Evolutionary conservation across 2,888 invertebrate genomes (phyloP).

Genomic region (Drosophila pseudotalamancana): DNA sequence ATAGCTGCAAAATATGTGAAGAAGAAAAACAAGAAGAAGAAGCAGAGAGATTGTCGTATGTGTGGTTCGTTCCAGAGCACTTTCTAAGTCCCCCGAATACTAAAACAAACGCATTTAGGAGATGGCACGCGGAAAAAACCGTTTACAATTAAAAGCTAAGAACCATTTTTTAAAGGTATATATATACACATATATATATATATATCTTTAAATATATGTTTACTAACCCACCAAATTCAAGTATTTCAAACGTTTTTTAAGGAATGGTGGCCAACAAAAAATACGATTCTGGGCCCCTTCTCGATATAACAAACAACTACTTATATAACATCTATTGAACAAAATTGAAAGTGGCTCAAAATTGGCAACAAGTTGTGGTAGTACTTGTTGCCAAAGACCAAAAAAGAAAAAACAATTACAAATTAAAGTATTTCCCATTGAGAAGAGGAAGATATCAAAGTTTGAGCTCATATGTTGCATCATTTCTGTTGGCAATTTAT

Average conservation of each 20-base stretch:
- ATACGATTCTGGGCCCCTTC: conserved; percentile 13
- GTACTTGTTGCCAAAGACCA: conserved; percentile 39
- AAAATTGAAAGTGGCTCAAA: conserved; percentile 23
- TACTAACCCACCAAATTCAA: conserved; percentile 81
- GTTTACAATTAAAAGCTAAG: conserved; percentile 69
- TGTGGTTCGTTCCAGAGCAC: conserved; percentile 15
- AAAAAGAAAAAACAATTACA: neutral
- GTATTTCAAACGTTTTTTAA: conserved; percentile 78
- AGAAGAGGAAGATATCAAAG: conserved; percentile 22
- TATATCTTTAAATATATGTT: conserved; percentile 75
- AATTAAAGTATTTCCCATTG: conserved; percentile 1
- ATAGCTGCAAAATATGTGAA: conserved; percentile 43
- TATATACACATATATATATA: too few relatives aligned
- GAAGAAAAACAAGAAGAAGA: neutral
- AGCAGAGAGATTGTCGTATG: conserved; percentile 29
- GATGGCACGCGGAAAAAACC: conserved; percentile 36
- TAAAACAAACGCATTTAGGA: conserved; percentile 58
- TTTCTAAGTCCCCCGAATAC: conserved; percentile 20
- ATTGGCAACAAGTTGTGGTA: conserved; percentile 15
- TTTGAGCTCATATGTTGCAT: conserved; percentile 15
- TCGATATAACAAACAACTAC: conserved; percentile 13
- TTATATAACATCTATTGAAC: conserved; percentile 12
- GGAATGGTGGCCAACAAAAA: conserved; percentile 21
- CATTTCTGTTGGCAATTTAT: conserved; percentile 47
- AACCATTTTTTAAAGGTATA: conserved; percentile 72